Evolutionary conservation across 2,797 vertebrate genomes (phyloP), one percentile per base, ranked within the genome.

Genomic region (Mormyrops attenuatus): DNA sequence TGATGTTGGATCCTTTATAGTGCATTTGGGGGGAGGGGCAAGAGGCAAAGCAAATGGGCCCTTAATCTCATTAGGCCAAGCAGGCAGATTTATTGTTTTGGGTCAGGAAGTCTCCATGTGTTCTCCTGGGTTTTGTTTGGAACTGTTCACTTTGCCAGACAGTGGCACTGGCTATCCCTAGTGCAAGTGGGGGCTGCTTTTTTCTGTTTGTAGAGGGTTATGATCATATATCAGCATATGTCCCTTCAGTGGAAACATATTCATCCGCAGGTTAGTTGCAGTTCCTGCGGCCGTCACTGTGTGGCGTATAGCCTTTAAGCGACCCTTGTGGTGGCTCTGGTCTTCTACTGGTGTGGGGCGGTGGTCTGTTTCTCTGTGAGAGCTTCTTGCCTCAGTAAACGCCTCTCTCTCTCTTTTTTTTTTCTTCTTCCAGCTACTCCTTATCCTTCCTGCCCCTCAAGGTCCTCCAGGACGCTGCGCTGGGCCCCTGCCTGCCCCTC

Each of bases 381-480:
- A 52, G 52, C 26, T n/a, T 38, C 53, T 87, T 57, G 34, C 52
- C 53, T 87, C 20, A 1, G 85, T 57, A 60, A 87, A 87, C 1
- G 53, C 30, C 85, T 60, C 77, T 82, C 63, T 26, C 22, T 30
- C 3, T 63, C 5, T 50, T 8, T 17, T 66, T 80, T 80, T 82
- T 47, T 80, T 80, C 30, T 87, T 87, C 49, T 60, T 34, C 53
- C 53, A 87, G 86, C 34, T 87, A 87, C 86, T 87, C 86, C 86
- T 87, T 87, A 34, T 87, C 86, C 86, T 87, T 87, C 86, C 86
- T 87, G 52, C 7, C 52, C 86, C 53, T 38, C 34, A 57, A 87
- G 86, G 86, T 87, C 86, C 52, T 87, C 20, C 52, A 57, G 86
- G 53, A 57, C 7, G 13, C 49, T 52, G 30, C 8, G 86, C 53